A percentile compares a stretch with the other conserved stretches of the same genome.
Conservation (phyloP, 2,888 invertebrate species). For the Amphimallon solstitiale region DNA sequence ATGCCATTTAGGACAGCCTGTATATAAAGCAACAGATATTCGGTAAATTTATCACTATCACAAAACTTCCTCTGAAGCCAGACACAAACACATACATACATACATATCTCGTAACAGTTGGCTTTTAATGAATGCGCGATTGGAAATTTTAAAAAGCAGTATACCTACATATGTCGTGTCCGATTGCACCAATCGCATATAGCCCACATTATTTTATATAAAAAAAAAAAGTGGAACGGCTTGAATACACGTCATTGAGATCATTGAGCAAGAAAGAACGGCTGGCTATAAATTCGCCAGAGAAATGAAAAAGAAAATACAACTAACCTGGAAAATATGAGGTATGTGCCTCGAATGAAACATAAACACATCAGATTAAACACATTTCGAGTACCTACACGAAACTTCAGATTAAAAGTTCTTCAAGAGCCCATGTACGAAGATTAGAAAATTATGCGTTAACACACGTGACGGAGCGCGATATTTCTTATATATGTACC, state of each 20-base stretch:
- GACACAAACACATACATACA: too few relatives aligned
- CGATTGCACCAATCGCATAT: constrained; percentile 10
- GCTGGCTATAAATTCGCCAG: neutral
- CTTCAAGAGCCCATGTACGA: neutral
- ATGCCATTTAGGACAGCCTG: too few relatives aligned
- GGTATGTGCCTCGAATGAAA: neutral
- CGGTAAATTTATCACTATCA: too few relatives aligned
- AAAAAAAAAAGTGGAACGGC: constrained; percentile 28
- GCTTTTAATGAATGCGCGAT: neutral
- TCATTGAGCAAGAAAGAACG: neutral
- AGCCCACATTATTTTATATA: constrained; percentile 27
- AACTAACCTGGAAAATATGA: constrained; percentile 28
- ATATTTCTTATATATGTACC: neutral
- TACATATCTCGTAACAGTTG: too few relatives aligned
- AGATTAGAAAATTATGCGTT: neutral
- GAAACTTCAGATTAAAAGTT: neutral
- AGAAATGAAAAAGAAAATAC: constrained; percentile 6
- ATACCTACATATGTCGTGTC: neutral
- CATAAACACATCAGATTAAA: neutral
- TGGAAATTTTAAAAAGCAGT: constrained; percentile 1
- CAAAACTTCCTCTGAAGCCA: too few relatives aligned
- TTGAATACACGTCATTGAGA: constrained; percentile 5
- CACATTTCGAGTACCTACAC: too few relatives aligned
- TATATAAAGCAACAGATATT: too few relatives aligned
- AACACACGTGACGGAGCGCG: neutral